Percentiles rank a stretch among this genome's conserved stretches.
Evolutionary conservation across 2,797 vertebrate species (phyloP).

Genomic region (Diglossa cyanea): DNA sequence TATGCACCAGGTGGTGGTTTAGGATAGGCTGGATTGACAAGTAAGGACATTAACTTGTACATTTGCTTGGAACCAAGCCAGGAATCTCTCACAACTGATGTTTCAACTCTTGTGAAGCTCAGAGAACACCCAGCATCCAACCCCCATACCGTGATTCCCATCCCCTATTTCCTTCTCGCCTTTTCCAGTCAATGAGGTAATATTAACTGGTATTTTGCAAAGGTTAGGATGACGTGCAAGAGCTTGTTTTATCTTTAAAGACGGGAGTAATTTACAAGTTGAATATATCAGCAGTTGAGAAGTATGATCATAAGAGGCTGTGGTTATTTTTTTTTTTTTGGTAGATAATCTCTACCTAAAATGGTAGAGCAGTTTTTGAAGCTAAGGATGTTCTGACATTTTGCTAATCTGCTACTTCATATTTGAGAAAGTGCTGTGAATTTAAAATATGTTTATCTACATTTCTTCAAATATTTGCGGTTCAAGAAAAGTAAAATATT

Average conservation of each 20-base stretch:
- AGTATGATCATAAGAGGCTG: neutral
- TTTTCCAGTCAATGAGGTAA: neutral
- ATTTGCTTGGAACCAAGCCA: neutral
- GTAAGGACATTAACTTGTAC: neutral
- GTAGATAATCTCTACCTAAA: constrained; percentile 39
- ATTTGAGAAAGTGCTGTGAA: constrained; percentile 59
- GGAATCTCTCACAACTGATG: neutral
- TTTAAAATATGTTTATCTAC: constrained; percentile 66
- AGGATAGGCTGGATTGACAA: neutral
- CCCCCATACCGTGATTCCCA: neutral
- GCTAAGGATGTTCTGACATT: constrained; percentile 58
- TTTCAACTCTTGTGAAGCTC: neutral
- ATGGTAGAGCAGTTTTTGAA: constrained; percentile 37
- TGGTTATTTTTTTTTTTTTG: neutral
- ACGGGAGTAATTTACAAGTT: neutral
- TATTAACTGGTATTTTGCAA: neutral
- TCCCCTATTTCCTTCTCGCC: neutral
- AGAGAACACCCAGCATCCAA: neutral
- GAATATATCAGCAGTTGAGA: constrained; percentile 12
- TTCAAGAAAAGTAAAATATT: constrained; percentile 60
- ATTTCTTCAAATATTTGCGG: constrained; percentile 59
- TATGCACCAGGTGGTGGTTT: neutral
- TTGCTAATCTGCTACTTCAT: constrained; percentile 44
- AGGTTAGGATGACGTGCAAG: neutral
- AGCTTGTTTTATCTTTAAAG: constrained; percentile 8